These are phyloP conservation scores for Synergus japonicus DNA, from an alignment of 2,888 invertebrate species.

Conservation along the genomic window DNA sequence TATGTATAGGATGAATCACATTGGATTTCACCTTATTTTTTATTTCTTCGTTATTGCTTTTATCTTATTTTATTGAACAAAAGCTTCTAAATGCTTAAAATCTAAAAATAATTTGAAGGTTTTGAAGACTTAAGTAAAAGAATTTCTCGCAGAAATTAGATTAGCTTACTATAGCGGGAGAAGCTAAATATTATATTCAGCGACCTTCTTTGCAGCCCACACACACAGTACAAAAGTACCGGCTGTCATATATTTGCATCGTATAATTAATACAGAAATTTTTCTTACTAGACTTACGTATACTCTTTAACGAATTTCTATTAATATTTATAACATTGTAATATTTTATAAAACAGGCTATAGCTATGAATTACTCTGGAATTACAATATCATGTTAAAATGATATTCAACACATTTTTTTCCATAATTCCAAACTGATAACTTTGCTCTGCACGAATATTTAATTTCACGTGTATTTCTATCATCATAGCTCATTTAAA, in stretches of 20 bases:
- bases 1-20: neutral
- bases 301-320: constrained; percentile 28
- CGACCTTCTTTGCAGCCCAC: neutral
- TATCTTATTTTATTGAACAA: too few species aligned
- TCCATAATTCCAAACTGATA: too few species aligned
- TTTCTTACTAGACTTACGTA: neutral
- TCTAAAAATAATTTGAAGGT: too few species aligned
- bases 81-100: too few species aligned
- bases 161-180: neutral
- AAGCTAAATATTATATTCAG: neutral
- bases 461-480: too few species aligned
- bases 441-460: too few species aligned
- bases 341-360: neutral
- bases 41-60: too few species aligned
- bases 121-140: too few species aligned
- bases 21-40: neutral
- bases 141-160: neutral
- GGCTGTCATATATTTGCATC: constrained; percentile 56
- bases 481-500: too few species aligned
- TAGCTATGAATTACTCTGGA: too few species aligned
- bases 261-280: constrained; percentile 58
- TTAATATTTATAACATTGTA: constrained; percentile 48
- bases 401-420: too few species aligned
- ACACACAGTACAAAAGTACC: neutral
- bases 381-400: too few species aligned